A percentile compares a stretch with the other conserved stretches of the same genome.
phyloP scores from a whole-genome alignment of 1,140 invertebrate species.

The Stenopsyche tienmushanensis region DNA sequence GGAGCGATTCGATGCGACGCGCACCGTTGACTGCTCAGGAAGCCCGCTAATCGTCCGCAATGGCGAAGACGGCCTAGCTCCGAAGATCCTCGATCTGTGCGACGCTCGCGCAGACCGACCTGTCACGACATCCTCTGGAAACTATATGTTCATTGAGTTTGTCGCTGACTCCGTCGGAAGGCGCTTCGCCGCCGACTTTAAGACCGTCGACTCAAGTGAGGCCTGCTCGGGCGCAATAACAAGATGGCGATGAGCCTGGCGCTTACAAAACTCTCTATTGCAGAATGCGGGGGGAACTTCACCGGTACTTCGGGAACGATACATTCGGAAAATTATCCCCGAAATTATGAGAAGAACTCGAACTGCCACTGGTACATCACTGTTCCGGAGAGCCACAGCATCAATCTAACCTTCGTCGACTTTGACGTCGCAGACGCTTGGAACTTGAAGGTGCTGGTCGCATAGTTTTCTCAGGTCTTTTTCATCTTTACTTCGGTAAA shows the following conservation, averaged over 20 bases:
- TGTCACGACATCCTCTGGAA: conserved; percentile 61
- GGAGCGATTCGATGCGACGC: conserved; percentile 68
- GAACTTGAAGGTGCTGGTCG: too few species aligned
- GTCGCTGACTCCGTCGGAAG: conserved; percentile 58
- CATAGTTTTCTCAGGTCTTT: too few species aligned
- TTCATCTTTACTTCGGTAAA: too few species aligned
- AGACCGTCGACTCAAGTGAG: conserved; percentile 52
- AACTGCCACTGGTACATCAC: conserved; percentile 74
- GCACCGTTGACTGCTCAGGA: conserved; percentile 58
- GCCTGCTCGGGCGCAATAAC: too few species aligned
- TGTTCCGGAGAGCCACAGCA: conserved; percentile 65
- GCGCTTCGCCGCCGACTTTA: conserved; percentile 67
- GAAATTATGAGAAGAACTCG: conserved; percentile 66
- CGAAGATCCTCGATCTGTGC: conserved; percentile 65
- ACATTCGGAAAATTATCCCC: conserved; percentile 73
- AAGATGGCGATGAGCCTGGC: too few species aligned
- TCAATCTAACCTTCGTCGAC: conserved; percentile 52
- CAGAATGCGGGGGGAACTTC: conserved; percentile 57
- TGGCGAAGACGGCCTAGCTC: conserved; percentile 60
- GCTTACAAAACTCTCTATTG: too few species aligned
- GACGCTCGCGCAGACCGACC: conserved; percentile 49
- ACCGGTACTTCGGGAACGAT: conserved; percentile 56
- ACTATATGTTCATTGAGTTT: conserved; percentile 68
- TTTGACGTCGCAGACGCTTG: conserved; percentile 58
- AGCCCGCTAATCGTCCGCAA: conserved; percentile 71